Percentiles rank a stretch among this genome's conserved stretches.
Evolutionary conservation across 2,113 vertebrate genomes (phyloP).

Genomic region (Dryoscopus gambensis): DNA sequence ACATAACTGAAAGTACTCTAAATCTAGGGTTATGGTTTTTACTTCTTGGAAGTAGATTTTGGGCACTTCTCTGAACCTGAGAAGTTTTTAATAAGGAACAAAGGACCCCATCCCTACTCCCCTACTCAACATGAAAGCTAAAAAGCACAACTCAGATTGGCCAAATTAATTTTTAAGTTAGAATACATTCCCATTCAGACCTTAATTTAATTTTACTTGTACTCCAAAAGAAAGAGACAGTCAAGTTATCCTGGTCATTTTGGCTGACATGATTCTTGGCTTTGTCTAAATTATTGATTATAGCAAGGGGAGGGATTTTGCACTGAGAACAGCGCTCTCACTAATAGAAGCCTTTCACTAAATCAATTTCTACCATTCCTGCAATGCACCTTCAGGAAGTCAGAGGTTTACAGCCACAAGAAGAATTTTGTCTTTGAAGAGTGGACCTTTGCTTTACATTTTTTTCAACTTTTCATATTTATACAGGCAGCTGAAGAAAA

Average conservation of each 20-base stretch:
- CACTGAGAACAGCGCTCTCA: conserved; percentile 58
- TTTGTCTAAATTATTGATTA: conserved; percentile 75
- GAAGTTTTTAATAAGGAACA: background rate
- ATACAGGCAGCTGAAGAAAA: background rate
- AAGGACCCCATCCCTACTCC: background rate
- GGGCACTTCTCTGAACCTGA: background rate
- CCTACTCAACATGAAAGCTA: background rate
- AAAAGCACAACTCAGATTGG: background rate
- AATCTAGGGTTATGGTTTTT: background rate
- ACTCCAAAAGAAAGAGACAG: background rate
- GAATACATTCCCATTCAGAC: background rate
- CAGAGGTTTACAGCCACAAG: conserved; percentile 25
- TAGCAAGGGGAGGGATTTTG: conserved; percentile 58
- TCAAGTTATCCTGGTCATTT: conserved; percentile 54
- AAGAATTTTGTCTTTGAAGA: conserved; percentile 47
- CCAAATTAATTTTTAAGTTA: conserved; percentile 26
- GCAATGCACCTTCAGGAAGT: conserved; percentile 28
- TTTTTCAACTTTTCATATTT: background rate
- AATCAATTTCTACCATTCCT: conserved; percentile 70
- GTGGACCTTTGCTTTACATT: conserved; percentile 26
- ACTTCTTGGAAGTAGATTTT: background rate
- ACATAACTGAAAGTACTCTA: background rate
- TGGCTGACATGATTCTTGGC: conserved; percentile 65
- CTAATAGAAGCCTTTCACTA: conserved; percentile 74
- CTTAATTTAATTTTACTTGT: conserved; percentile 56